A percentile compares a stretch with the other conserved stretches of the same genome.
These are phyloP conservation scores for Nomada ruficornis DNA, from an alignment of 2,888 invertebrate genomes.

Conservation along the genomic window DNA sequence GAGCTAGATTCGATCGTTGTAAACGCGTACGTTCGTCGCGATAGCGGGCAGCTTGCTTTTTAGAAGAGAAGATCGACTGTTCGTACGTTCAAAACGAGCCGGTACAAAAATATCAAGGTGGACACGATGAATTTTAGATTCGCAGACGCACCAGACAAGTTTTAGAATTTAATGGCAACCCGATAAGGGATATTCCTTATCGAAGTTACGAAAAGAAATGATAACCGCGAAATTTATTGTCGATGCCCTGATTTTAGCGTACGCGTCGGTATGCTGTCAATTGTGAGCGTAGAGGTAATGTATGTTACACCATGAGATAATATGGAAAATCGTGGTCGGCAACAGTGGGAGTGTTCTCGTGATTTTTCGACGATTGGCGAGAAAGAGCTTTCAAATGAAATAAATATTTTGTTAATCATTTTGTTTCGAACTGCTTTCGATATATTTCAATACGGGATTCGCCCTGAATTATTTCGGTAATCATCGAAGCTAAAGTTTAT, in stretches of 20 bases:
- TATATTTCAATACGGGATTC: not conserved
- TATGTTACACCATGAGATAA: not conserved
- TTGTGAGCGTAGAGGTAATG: not conserved
- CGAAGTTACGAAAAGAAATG: too few species aligned
- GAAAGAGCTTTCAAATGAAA: too few species aligned
- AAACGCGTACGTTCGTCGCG: slow-evolving; percentile 36
- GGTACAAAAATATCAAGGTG: slow-evolving; percentile 5
- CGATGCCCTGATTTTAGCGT: slow-evolving; percentile 14
- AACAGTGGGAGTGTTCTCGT: not conserved
- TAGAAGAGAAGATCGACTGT: slow-evolving; percentile 56
- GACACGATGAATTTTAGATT: slow-evolving; percentile 13
- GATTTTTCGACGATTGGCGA: not conserved
- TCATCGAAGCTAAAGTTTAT: not conserved
- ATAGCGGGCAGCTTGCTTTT: slow-evolving; percentile 32
- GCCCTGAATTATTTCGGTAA: not conserved
- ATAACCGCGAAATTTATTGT: slow-evolving; percentile 10
- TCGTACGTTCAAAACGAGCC: slow-evolving; percentile 27
- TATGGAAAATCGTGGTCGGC: not conserved
- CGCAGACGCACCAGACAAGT: slow-evolving; percentile 37
- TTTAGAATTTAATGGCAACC: slow-evolving; percentile 58
- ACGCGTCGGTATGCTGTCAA: not conserved
- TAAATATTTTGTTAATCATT: not conserved
- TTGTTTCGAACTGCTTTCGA: not conserved
- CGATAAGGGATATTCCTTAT: slow-evolving; percentile 18
- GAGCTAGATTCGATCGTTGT: slow-evolving; percentile 19